Evolutionary conservation across 2,888 invertebrate species (phyloP).

Genomic region (Drosophila ustulata): DNA sequence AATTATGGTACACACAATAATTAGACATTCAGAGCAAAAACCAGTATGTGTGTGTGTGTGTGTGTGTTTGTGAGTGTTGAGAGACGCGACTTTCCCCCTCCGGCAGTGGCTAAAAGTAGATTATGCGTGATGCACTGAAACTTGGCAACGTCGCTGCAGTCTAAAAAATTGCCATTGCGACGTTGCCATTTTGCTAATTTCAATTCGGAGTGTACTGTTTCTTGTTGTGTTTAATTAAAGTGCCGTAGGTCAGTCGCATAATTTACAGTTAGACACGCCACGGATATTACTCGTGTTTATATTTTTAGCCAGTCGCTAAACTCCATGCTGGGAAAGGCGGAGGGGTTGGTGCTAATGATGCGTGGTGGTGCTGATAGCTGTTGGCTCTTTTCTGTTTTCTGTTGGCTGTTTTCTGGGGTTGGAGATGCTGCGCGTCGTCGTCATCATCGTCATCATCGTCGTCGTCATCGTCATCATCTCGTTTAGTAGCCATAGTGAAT

Average conservation of each 20-base stretch:
- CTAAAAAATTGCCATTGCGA: slow-evolving; percentile 8
- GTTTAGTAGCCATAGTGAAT: slow-evolving; percentile 84
- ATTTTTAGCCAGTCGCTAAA: slow-evolving; percentile 47
- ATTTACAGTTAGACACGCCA: slow-evolving; percentile 49
- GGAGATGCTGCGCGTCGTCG: slow-evolving; percentile 13
- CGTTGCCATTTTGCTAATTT: slow-evolving; percentile 7
- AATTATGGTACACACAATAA: slow-evolving; percentile 35
- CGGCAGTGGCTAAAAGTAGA: neutral
- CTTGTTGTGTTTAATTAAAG: slow-evolving; percentile 46
- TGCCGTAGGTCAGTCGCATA: slow-evolving; percentile 33
- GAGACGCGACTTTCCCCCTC: slow-evolving; percentile 10
- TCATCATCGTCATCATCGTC: neutral
- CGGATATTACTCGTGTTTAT: slow-evolving; percentile 35
- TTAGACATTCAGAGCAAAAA: slow-evolving; percentile 12
- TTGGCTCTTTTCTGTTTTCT: neutral
- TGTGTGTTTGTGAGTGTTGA: neutral
- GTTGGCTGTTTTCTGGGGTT: slow-evolving; percentile 1
- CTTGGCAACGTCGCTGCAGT: slow-evolving; percentile 18
- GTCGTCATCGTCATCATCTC: slow-evolving; percentile 1
- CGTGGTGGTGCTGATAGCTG: slow-evolving; percentile 12
- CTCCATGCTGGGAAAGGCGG: slow-evolving; percentile 8
- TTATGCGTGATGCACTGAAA: slow-evolving; percentile 8
- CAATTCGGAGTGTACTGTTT: slow-evolving; percentile 7
- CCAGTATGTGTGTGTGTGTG: neutral
- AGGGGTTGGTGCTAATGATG: slow-evolving; percentile 27